phyloP scores from a whole-genome alignment of 2,113 vertebrate genomes.

The Alosa alosa region DNA sequence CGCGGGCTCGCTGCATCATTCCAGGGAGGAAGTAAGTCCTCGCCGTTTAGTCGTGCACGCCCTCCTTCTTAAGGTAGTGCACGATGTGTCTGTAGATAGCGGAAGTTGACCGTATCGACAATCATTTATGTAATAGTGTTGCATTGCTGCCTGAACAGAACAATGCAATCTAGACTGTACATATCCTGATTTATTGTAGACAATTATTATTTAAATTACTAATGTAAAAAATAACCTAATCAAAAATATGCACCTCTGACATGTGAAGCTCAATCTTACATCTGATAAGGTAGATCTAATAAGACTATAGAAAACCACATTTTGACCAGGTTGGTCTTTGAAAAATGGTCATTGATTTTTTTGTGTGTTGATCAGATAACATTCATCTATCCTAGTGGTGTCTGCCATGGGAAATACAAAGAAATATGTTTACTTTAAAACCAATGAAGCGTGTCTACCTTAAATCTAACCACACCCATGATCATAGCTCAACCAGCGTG shows the following conservation, averaged over 20 bases:
- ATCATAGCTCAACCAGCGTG: neutral
- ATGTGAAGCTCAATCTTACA: neutral
- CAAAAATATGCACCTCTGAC: neutral
- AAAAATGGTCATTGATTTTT: neutral
- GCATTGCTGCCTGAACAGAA: neutral
- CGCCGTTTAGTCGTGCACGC: constrained; percentile 51
- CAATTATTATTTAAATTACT: neutral
- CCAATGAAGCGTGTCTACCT: neutral
- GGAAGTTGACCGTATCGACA: neutral
- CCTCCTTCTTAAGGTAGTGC: constrained; percentile 68
- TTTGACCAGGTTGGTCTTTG: neutral
- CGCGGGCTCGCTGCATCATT: constrained; percentile 60
- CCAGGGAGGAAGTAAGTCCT: constrained; percentile 50
- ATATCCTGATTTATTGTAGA: neutral
- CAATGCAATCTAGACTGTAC: neutral
- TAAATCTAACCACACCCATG: constrained; percentile 20
- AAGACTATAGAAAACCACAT: neutral
- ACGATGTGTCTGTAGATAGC: constrained; percentile 18
- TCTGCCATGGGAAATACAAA: neutral
- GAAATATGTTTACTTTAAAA: neutral
- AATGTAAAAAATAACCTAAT: neutral
- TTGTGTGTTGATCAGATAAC: neutral
- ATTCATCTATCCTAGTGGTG: neutral
- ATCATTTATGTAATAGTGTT: neutral
- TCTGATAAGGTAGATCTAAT: neutral